A percentile compares a stretch with the other conserved stretches of the same genome.
Conservation (phyloP, 2,888 invertebrate species). For the Chirona hameri region DNA sequence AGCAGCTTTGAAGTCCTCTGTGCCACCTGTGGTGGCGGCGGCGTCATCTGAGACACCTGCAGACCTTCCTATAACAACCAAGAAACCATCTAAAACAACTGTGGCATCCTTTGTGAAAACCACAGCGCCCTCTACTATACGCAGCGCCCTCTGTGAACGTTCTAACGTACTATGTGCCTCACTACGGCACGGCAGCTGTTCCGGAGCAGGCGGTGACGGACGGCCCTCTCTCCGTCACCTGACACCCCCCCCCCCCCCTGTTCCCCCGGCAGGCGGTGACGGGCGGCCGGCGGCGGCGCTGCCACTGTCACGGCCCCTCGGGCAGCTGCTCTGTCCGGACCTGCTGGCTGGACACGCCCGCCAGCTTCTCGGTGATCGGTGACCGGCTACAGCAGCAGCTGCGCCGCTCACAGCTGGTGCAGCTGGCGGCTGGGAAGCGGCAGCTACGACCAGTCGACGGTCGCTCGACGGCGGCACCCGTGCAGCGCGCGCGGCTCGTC, state of each 20-base stretch:
- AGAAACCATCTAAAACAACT: too few species aligned
- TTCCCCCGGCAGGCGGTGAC: constrained; percentile 32
- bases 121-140: too few species aligned
- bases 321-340: constrained; percentile 31
- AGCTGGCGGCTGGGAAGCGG: neutral
- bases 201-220: too few species aligned
- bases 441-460: constrained; percentile 6
- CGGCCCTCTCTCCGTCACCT: neutral
- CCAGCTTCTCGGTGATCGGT: neutral
- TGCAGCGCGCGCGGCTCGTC: neutral
- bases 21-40: too few species aligned
- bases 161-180: too few species aligned
- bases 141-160: too few species aligned
- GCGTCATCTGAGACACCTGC: too few species aligned
- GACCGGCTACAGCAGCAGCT: neutral
- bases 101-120: too few species aligned
- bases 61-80: too few species aligned
- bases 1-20: too few species aligned
- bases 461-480: neutral
- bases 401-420: constrained; percentile 25
- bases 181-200: too few species aligned
- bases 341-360: constrained; percentile 11
- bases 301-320: constrained; percentile 22
- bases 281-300: constrained; percentile 32
- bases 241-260: neutral